These are phyloP conservation scores for Gallinago media DNA, from an alignment of 2,113 vertebrate species.

Conservation along the genomic window DNA sequence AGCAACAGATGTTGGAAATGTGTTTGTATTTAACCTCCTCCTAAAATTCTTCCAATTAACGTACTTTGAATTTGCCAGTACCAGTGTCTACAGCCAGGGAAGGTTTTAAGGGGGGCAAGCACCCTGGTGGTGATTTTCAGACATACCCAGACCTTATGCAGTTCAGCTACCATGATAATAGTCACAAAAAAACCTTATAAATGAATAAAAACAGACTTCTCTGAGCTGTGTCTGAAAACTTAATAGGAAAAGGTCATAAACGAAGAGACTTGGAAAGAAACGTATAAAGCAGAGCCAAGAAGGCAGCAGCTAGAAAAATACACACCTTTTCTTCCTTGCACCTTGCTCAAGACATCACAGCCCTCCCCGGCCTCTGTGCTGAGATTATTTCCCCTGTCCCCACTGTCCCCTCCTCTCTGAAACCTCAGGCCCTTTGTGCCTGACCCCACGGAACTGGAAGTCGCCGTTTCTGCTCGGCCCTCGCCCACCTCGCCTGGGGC, in stretches of 20 bases:
- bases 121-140: not conserved
- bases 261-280: not conserved
- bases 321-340: not conserved
- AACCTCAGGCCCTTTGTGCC: not conserved
- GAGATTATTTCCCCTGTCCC: not conserved
- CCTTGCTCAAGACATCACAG: not conserved
- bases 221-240: not conserved
- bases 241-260: not conserved
- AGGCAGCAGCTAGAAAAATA: not conserved
- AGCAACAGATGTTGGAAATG: not conserved
- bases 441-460: not conserved
- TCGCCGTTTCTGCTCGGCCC: not conserved
- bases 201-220: not conserved
- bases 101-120: not conserved
- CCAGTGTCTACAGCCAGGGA: not conserved
- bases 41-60: not conserved
- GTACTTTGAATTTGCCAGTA: not conserved
- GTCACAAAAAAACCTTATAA: not conserved
- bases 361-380: not conserved
- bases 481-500: accelerated
- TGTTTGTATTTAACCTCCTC: not conserved
- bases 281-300: not conserved
- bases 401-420: not conserved
- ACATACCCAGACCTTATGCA: accelerated
- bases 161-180: not conserved